These are phyloP conservation scores for Bellardia pandia DNA, from an alignment of 2,888 invertebrate species.

Conservation along the genomic window DNA sequence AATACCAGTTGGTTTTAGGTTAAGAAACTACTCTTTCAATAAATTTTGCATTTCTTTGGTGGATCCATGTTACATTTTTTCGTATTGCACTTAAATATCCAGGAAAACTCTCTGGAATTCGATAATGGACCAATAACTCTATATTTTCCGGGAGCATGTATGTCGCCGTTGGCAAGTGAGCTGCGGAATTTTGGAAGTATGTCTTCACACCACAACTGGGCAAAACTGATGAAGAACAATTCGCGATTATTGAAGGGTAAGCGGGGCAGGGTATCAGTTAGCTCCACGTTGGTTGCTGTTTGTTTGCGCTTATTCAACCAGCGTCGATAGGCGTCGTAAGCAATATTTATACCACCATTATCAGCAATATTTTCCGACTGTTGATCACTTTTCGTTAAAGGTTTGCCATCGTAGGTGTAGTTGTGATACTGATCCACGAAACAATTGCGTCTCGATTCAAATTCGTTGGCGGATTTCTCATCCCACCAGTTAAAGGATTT, in stretches of 20 bases:
- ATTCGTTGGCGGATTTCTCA: slow-evolving; percentile 76
- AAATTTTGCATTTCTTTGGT: slow-evolving; percentile 80
- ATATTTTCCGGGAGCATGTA: slow-evolving; percentile 78
- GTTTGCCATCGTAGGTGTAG: slow-evolving; percentile 76
- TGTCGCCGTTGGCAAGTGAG: slow-evolving; percentile 71
- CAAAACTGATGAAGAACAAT: slow-evolving; percentile 80
- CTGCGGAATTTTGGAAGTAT: slow-evolving; percentile 75
- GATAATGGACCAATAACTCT: slow-evolving; percentile 81
- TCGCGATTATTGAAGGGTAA: slow-evolving; percentile 77
- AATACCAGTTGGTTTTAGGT: too few relatives aligned
- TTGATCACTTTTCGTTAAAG: slow-evolving; percentile 74
- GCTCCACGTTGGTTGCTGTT: slow-evolving; percentile 63
- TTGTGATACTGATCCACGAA: slow-evolving; percentile 80
- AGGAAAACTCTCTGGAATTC: slow-evolving; percentile 81
- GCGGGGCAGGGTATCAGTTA: slow-evolving; percentile 72
- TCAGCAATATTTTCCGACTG: slow-evolving; percentile 82
- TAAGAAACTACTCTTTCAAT: slow-evolving; percentile 71
- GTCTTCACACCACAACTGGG: slow-evolving; percentile 81
- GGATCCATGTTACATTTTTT: slow-evolving; percentile 80
- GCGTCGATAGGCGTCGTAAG: slow-evolving; percentile 79
- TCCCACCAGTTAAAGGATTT: slow-evolving; percentile 80
- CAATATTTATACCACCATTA: slow-evolving; percentile 81
- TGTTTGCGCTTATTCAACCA: slow-evolving; percentile 77
- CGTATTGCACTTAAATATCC: slow-evolving; percentile 79
- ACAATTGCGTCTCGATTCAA: slow-evolving; percentile 79